Evolutionary conservation across 2,888 invertebrate species (phyloP).

Genomic region (Sussaba pulchella): DNA sequence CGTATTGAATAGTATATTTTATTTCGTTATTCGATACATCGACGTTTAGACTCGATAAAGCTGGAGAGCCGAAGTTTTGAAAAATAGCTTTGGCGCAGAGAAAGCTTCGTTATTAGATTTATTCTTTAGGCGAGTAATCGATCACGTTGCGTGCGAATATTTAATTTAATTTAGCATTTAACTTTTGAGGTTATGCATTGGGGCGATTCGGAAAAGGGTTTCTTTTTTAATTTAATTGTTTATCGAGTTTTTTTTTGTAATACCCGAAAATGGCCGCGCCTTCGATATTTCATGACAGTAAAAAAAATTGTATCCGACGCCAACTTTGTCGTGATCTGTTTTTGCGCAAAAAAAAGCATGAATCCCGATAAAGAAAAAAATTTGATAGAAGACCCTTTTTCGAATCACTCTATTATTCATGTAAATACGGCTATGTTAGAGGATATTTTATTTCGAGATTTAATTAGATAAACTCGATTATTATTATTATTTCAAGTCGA

Average conservation of each 20-base stretch:
- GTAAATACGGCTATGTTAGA: slow-evolving; percentile 20
- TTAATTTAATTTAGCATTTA: not conserved
- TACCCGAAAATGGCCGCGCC: no score
- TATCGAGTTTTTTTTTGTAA: no score
- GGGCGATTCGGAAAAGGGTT: no score
- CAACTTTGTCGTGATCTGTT: no score
- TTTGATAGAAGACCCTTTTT: no score
- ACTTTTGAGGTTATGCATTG: not conserved
- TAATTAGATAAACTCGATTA: not conserved
- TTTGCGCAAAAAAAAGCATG: no score
- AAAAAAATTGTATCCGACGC: no score
- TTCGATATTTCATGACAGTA: no score
- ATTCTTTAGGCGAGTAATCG: not conserved
- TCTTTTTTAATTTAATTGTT: no score
- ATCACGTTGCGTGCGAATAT: not conserved
- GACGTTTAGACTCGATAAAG: slow-evolving; percentile 30
- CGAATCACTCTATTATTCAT: not conserved
- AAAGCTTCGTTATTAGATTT: not conserved
- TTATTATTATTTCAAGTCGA: not conserved
- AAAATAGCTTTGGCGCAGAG: not conserved
- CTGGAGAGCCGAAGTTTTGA: slow-evolving; percentile 7
- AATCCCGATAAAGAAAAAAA: no score
- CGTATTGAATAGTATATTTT: slow-evolving; percentile 55
- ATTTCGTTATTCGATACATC: slow-evolving; percentile 54
- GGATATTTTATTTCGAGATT: not conserved